A percentile compares a stretch with the other conserved stretches of the same genome.
phyloP scores from a whole-genome alignment of 2,888 invertebrate species.

The Epinotia bilunana region DNA sequence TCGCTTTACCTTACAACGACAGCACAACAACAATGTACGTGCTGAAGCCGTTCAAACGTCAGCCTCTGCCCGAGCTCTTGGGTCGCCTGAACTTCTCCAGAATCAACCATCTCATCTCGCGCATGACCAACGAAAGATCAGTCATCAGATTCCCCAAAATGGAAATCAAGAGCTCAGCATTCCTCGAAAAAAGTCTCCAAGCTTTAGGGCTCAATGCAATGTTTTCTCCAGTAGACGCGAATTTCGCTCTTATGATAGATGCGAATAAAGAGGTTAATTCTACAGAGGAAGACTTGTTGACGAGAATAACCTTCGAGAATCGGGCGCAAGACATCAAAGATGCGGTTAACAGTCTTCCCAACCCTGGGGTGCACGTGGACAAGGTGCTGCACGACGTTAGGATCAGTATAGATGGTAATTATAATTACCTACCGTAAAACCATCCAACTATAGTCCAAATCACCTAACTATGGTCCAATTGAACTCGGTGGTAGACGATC shows the following conservation, averaged over 20 bases:
- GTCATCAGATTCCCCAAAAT: slow-evolving; percentile 89
- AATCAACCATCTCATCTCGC: slow-evolving; percentile 78
- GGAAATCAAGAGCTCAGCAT: slow-evolving; percentile 85
- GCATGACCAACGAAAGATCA: slow-evolving; percentile 75
- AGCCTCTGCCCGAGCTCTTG: slow-evolving; percentile 78
- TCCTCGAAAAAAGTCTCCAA: slow-evolving; percentile 82
- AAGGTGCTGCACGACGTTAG: slow-evolving; percentile 87
- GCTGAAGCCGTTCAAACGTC: slow-evolving; percentile 83
- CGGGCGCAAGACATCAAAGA: slow-evolving; percentile 54
- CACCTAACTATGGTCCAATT: no score
- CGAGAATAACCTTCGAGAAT: slow-evolving; percentile 55
- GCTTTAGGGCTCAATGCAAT: slow-evolving; percentile 86
- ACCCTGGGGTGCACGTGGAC: slow-evolving; percentile 86
- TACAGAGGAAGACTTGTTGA: slow-evolving; percentile 61
- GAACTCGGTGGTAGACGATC: no score
- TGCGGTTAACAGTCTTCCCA: slow-evolving; percentile 67
- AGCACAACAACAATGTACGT: slow-evolving; percentile 87
- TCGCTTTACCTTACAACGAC: slow-evolving; percentile 90
- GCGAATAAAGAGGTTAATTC: slow-evolving; percentile 53
- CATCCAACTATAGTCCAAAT: no score
- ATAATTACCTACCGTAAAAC: slow-evolving; percentile 50
- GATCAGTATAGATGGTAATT: slow-evolving; percentile 83
- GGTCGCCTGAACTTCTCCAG: slow-evolving; percentile 73
- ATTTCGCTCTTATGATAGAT: slow-evolving; percentile 87
- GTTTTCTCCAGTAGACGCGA: slow-evolving; percentile 85